These are phyloP conservation scores for Litocranius walleri DNA, from an alignment of 2,113 vertebrate species.

Conservation along the genomic window DNA sequence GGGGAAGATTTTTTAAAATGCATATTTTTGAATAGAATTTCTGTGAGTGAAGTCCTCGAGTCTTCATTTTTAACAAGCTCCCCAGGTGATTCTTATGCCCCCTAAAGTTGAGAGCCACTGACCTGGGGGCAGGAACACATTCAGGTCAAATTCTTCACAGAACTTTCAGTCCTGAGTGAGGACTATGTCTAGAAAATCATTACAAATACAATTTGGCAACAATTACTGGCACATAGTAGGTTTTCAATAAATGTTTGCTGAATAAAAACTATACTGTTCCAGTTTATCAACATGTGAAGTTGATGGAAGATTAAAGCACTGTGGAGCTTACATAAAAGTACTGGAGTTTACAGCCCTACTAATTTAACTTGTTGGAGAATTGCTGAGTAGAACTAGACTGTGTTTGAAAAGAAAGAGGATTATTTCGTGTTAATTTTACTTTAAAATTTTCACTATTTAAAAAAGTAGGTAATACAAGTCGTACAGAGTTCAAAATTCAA, in stretches of 20 bases:
- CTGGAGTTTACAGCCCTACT: not conserved
- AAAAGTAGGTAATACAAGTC: not conserved
- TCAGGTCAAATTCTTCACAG: slow-evolving; percentile 73
- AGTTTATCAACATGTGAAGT: slow-evolving; percentile 25
- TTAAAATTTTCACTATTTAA: not conserved
- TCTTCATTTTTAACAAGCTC: slow-evolving; percentile 60
- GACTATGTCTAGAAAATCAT: slow-evolving; percentile 74
- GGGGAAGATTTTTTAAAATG: slow-evolving; percentile 40
- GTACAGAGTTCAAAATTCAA: not conserved
- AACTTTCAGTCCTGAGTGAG: slow-evolving; percentile 70
- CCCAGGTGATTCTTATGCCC: slow-evolving; percentile 58
- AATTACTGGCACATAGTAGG: slow-evolving; percentile 56
- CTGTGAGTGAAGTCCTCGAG: slow-evolving; percentile 55
- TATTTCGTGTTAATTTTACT: not conserved
- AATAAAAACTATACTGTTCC: slow-evolving; percentile 48
- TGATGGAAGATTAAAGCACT: slow-evolving; percentile 27
- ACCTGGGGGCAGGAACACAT: slow-evolving; percentile 67
- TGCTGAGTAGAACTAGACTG: not conserved
- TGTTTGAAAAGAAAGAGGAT: not conserved
- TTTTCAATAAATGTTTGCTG: slow-evolving; percentile 53
- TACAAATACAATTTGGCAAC: slow-evolving; percentile 73
- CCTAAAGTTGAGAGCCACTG: slow-evolving; percentile 62
- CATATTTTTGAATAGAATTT: slow-evolving; percentile 39
- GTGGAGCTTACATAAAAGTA: not conserved
- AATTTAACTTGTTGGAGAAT: not conserved